A percentile compares a stretch with the other conserved stretches of the same genome.
Evolutionary conservation across 2,888 invertebrate genomes (phyloP).

Genomic region (Bruchidius siliquastri): DNA sequence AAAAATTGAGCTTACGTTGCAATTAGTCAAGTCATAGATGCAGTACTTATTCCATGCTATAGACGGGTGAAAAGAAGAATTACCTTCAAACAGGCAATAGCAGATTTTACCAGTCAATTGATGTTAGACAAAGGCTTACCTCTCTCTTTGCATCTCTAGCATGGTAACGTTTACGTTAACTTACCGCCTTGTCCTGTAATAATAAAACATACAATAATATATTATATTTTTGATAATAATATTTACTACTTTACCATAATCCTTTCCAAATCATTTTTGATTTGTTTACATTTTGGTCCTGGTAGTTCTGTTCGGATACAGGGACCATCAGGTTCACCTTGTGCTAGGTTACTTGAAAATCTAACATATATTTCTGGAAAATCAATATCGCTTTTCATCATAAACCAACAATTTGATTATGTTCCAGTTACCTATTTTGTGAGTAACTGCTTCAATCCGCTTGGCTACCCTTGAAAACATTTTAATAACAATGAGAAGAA

Average conservation of each 20-base stretch:
- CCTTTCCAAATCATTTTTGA: background rate
- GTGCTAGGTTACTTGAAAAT: slow-evolving; percentile 16
- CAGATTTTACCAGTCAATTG: too few species aligned
- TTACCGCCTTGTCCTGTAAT: slow-evolving; percentile 7
- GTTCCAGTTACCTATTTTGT: background rate
- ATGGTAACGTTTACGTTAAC: background rate
- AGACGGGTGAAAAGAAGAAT: background rate
- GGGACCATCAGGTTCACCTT: slow-evolving; percentile 60
- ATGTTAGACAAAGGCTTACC: slow-evolving; percentile 44
- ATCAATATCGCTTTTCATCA: background rate
- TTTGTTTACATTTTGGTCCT: slow-evolving; percentile 54
- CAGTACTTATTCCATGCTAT: too few species aligned
- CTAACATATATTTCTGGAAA: slow-evolving; percentile 16
- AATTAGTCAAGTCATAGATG: too few species aligned
- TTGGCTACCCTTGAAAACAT: background rate
- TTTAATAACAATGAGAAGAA: background rate
- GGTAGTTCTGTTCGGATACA: slow-evolving; percentile 61
- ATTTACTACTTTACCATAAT: background rate
- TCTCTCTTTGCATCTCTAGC: slow-evolving; percentile 46
- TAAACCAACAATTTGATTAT: background rate
- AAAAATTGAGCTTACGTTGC: too few species aligned
- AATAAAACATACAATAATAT: background rate
- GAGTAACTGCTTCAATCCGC: background rate
- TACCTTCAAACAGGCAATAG: background rate
- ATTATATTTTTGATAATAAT: background rate